Percentiles rank a stretch among this genome's conserved stretches.
These are phyloP conservation scores for Dryocosmus kuriphilus DNA, from an alignment of 2,888 invertebrate genomes.

Conservation along the genomic window DNA sequence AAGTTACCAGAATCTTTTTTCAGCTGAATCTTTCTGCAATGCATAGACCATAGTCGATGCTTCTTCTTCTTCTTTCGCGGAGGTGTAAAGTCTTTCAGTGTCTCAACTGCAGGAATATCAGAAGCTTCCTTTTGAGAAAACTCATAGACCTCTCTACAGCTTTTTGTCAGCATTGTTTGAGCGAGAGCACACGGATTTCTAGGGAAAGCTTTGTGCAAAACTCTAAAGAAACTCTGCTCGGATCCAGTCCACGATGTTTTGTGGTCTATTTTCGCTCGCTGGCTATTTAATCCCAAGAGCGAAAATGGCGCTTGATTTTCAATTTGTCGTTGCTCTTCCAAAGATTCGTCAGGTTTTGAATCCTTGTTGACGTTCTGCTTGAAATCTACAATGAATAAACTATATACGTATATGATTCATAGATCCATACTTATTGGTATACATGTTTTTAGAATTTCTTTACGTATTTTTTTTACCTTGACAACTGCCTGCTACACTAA, in stretches of 20 bases:
- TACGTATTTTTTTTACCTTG: conserved; percentile 66
- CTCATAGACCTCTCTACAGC: conserved; percentile 94
- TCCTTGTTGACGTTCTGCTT: conserved; percentile 75
- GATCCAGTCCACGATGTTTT: conserved; percentile 92
- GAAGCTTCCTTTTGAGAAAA: conserved; percentile 91
- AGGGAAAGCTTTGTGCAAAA: conserved; percentile 92
- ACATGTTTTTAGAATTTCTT: not conserved
- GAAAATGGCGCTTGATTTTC: conserved; percentile 79
- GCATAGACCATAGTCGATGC: conserved; percentile 96
- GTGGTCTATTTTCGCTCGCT: conserved; percentile 74
- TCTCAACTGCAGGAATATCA: conserved; percentile 86
- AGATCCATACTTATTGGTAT: no score
- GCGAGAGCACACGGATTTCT: conserved; percentile 97
- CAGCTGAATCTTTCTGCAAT: conserved; percentile 95
- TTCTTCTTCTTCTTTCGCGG: conserved; percentile 97
- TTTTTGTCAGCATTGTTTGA: conserved; percentile 94
- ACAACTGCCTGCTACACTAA: conserved; percentile 82
- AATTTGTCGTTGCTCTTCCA: conserved; percentile 71
- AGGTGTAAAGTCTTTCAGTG: conserved; percentile 87
- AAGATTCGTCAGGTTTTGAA: conserved; percentile 66
- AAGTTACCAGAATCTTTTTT: conserved; percentile 89
- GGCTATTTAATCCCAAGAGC: conserved; percentile 77
- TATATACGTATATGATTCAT: not conserved
- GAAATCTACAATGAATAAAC: not conserved
- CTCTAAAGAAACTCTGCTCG: conserved; percentile 95